These are phyloP conservation scores for Pomacea maculata DNA, from an alignment of 1,140 invertebrate species.

Conservation along the genomic window DNA sequence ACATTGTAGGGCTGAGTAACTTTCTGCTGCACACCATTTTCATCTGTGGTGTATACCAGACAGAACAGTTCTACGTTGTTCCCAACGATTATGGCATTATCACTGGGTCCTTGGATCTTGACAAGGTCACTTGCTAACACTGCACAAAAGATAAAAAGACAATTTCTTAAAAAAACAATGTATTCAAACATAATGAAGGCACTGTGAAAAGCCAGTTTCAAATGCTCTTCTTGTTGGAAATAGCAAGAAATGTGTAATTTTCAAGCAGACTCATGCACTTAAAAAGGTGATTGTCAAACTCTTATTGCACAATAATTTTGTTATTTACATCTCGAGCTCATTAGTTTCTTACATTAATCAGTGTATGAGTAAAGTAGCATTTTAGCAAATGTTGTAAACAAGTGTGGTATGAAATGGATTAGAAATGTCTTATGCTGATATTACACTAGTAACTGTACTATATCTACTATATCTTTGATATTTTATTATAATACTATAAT, in stretches of 20 bases:
- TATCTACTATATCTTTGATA: no score
- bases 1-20: conserved; percentile 14
- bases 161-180: neutral
- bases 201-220: neutral
- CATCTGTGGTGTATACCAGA: conserved; percentile 4
- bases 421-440: neutral
- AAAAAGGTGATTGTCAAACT: neutral
- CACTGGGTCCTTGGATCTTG: conserved; percentile 16
- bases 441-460: neutral
- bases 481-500: no score
- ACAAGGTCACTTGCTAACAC: neutral
- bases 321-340: no score
- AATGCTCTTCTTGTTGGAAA: neutral
- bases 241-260: neutral
- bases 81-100: conserved; percentile 14
- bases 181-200: neutral
- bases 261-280: neutral
- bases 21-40: neutral
- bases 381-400: no score
- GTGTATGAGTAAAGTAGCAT: no score
- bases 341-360: no score
- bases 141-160: neutral
- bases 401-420: neutral
- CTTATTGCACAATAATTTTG: no score
- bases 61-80: conserved; percentile 14